Evolutionary conservation across 2,797 vertebrate genomes (phyloP).

Genomic region (Galaxias olidus): DNA sequence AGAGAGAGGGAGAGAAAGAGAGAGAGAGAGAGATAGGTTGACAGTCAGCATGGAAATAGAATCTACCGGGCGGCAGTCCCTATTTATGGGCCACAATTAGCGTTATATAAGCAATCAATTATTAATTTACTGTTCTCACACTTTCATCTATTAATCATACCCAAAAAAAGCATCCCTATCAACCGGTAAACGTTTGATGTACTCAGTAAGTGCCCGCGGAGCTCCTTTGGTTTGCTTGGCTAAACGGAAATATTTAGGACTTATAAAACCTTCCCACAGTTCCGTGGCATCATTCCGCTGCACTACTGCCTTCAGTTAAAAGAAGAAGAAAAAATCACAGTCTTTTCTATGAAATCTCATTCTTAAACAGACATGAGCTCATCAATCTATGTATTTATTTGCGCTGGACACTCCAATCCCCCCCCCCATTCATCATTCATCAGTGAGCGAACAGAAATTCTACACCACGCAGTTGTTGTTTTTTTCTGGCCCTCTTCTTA

Average conservation of each 20-base stretch:
- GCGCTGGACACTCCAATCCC: slow-evolving; percentile 24
- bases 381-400: slow-evolving; percentile 58
- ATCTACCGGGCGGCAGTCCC: slow-evolving; percentile 49
- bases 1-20: neutral
- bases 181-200: slow-evolving; percentile 18
- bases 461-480: slow-evolving; percentile 28
- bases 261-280: too few species aligned
- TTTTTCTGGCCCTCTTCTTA: slow-evolving; percentile 34
- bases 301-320: neutral
- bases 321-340: neutral
- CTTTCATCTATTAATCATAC: slow-evolving; percentile 57
- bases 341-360: slow-evolving; percentile 57
- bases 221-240: neutral
- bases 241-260: neutral
- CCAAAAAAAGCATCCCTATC: slow-evolving; percentile 31
- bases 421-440: slow-evolving; percentile 40
- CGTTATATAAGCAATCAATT: slow-evolving; percentile 60
- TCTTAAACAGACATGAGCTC: slow-evolving; percentile 52
- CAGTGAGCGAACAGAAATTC: slow-evolving; percentile 57
- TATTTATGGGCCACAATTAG: slow-evolving; percentile 61
- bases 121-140: slow-evolving; percentile 52
- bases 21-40: neutral
- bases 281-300: neutral
- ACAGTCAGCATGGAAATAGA: slow-evolving; percentile 19
- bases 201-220: neutral